phyloP scores from a whole-genome alignment of 1,140 invertebrate species.

The Venturia canescens region DNA sequence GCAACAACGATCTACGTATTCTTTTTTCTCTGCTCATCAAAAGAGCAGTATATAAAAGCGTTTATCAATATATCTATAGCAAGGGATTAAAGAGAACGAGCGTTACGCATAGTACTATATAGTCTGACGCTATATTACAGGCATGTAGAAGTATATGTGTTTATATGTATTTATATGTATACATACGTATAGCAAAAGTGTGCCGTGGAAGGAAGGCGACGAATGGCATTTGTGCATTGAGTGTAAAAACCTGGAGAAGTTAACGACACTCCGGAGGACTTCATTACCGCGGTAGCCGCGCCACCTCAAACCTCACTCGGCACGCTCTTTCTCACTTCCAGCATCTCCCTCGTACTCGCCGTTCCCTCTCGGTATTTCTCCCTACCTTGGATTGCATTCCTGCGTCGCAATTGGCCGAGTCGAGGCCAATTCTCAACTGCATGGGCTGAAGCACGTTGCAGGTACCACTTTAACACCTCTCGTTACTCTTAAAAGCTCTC shows the following conservation, averaged over 20 bases:
- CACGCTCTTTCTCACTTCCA: conserved; percentile 7
- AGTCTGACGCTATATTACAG: background rate
- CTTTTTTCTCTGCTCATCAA: conserved; percentile 22
- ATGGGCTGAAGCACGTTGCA: background rate
- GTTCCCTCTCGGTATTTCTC: conserved; percentile 7
- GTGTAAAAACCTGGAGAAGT: conserved; percentile 55
- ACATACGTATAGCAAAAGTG: conserved; percentile 4
- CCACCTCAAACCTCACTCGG: conserved; percentile 25
- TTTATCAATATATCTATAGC: background rate
- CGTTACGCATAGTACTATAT: background rate
- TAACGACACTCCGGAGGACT: conserved; percentile 60
- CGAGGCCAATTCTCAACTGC: conserved; percentile 3
- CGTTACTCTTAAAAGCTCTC: conserved; percentile 4
- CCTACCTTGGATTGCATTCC: conserved; percentile 23
- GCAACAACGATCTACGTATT: conserved; percentile 3
- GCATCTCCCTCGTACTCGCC: conserved; percentile 14
- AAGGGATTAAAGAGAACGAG: background rate
- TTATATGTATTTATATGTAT: conserved; percentile 10
- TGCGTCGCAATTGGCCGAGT: conserved; percentile 29
- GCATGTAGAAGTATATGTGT: background rate
- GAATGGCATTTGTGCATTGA: conserved; percentile 56
- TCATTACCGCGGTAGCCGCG: conserved; percentile 53
- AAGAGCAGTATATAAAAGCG: background rate
- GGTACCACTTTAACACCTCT: conserved; percentile 16
- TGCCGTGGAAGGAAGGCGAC: conserved; percentile 48